Evolutionary conservation across 1,140 invertebrate genomes (phyloP), one percentile per base, ranked within the genome.

Genomic region (Hermatobates lingyangjiaoensis): DNA sequence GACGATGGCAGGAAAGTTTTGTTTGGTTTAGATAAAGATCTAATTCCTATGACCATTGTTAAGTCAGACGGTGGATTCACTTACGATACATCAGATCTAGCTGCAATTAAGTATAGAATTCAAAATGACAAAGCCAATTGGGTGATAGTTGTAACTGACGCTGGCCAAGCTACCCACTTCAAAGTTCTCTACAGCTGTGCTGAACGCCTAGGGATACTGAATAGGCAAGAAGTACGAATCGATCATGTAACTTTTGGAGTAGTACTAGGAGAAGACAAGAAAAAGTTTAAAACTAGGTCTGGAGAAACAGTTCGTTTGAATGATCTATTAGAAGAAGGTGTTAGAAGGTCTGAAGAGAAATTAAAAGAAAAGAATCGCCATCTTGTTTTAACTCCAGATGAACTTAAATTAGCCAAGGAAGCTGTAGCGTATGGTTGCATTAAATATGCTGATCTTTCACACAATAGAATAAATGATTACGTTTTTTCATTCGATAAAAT

Each of bases 401-500:
- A 99, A 68, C 63, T 99, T 10, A 75, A 77, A 57, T 65, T 68
- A 40, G 93, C 92, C 1, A 81, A 90, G 64, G 79, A 91, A 70
- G 78, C 92, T 1, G 79, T 98, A 0, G 94, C 95, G 0, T 98
- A 95, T 67, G 92, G 95, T 2, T 99, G 96, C 61, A 97, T 99
- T 44, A 98, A 97, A 66, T 99, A 99, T 67, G 86, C 94, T 3
- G 96, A 99, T 74, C 70, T 99, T 21, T 85, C 80, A 12, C 90
- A 98, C 60, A 94, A 95, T 64, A 74, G 92, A 50, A 81, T 77
- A 50, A 83, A 89, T 64, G 94, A 98, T 64, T 99, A 99, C 63
- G 76, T 98, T 7, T 99, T 99, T 68, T 98, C 94, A 0, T 99
- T 98, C 71, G 93, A 99, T 62, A 93, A 84, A 75, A 99, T 99